Evolutionary conservation across 2,113 vertebrate genomes (phyloP), one percentile per base, ranked within the genome.

Genomic region (Agelaius tricolor): DNA sequence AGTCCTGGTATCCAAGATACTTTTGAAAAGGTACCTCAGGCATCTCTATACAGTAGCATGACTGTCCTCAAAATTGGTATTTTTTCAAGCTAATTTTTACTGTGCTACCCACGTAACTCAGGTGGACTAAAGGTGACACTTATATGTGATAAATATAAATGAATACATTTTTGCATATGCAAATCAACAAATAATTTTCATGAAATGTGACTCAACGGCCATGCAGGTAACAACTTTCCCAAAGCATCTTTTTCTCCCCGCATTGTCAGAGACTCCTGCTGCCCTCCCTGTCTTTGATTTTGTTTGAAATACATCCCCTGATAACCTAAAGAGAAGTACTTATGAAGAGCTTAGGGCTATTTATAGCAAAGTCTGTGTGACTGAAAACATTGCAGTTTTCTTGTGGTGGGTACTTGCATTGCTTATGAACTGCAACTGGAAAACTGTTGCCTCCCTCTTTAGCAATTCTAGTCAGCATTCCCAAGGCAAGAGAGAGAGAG

Each of bases 361-460:
- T 96, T 92, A 95, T 95, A 97, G 91, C 76, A 71, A 93, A 93
- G 83, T 17, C 86, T 89, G 55, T 71, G 76, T 2, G 13, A 84
- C 95, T 87, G 92, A 94, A 96, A 97, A 94, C 89, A 93, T 71
- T 73, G 76, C 91, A 62, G 73, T 94, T 93, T 92, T 90, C 89
- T 57, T 95, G 84, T 78, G 80, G 83, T 69, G 92, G 71, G 57
- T 85, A 90, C n/a, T 4, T 1, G 16, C 65, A 33, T 46, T 39
- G 76, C 91, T 95, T 92, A 81, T 63, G 90, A 93, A 83, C 90
- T 65, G 76, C 92, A 94, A 77, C 65, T 49, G 20, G 91, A 89
- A 96, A 96, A 84, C 86, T 65, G 57, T 78, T 89, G 76, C 91
- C 89, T 97, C 61, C 49, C 63, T 91, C 72, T 84, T 96, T 69